A percentile compares a stretch with the other conserved stretches of the same genome.
These are phyloP conservation scores for Lucifuga dentata DNA, from an alignment of 2,113 vertebrate genomes.

Conservation along the genomic window DNA sequence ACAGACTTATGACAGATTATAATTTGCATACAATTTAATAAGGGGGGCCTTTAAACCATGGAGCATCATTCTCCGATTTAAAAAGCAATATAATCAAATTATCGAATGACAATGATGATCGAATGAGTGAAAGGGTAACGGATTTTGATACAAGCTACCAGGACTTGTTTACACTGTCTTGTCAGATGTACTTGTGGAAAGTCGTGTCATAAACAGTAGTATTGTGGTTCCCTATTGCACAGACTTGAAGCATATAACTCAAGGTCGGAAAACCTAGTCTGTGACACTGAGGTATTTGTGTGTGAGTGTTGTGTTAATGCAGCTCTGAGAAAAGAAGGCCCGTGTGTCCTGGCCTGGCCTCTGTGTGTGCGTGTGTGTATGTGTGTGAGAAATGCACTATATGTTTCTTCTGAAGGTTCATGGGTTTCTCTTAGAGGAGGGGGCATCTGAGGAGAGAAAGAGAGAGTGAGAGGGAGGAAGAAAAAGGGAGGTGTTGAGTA, in stretches of 20 bases:
- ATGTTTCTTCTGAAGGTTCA: slow-evolving; percentile 75
- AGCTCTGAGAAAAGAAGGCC: slow-evolving; percentile 52
- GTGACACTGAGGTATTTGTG: slow-evolving; percentile 72
- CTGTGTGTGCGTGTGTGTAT: too few relatives aligned
- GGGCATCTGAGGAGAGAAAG: slow-evolving; percentile 64
- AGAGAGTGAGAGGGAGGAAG: slow-evolving; percentile 40
- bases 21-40: slow-evolving; percentile 31
- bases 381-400: slow-evolving; percentile 48
- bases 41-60: not conserved
- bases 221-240: slow-evolving; percentile 15
- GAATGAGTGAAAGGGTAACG: not conserved
- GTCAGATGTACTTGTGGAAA: slow-evolving; percentile 5
- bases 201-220: slow-evolving; percentile 9
- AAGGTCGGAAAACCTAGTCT: slow-evolving; percentile 14
- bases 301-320: slow-evolving; percentile 53
- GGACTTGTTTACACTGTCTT: not conserved
- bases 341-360: too few relatives aligned
- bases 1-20: not conserved
- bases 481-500: slow-evolving; percentile 67
- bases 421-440: slow-evolving; percentile 59
- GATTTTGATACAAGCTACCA: not conserved
- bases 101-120: not conserved
- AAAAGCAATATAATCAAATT: slow-evolving; percentile 25
- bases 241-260: slow-evolving; percentile 23
- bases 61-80: slow-evolving; percentile 13